Evolutionary conservation across 2,888 invertebrate species (phyloP).

Genomic region (Pomacea canaliculata): DNA sequence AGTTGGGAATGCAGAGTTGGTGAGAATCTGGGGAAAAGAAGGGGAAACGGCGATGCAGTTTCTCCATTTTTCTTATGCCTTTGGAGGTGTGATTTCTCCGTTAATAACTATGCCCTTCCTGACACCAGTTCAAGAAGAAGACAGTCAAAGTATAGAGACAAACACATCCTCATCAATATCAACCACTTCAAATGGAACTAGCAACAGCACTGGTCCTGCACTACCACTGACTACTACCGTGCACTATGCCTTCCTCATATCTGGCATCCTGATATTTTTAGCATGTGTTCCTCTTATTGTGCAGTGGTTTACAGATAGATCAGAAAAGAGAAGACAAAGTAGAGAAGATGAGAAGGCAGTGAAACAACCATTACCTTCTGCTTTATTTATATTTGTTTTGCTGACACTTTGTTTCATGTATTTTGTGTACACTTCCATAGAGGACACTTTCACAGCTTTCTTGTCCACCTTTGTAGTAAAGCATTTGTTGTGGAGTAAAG

Average conservation of each 20-base stretch:
- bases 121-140: constrained; percentile 28
- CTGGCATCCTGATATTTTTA: constrained; percentile 36
- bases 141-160: not conserved
- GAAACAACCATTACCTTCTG: constrained; percentile 25
- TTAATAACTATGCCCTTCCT: constrained; percentile 70
- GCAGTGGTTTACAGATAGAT: constrained; percentile 29
- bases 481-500: constrained; percentile 57
- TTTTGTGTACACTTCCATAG: constrained; percentile 66
- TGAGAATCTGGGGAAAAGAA: constrained; percentile 64
- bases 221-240: constrained; percentile 19
- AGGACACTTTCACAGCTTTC: constrained; percentile 67
- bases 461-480: constrained; percentile 65
- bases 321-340: constrained; percentile 17
- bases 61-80: constrained; percentile 70
- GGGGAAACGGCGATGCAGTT: constrained; percentile 70
- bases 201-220: constrained; percentile 8
- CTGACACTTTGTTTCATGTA: constrained; percentile 60
- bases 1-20: constrained; percentile 67
- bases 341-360: constrained; percentile 18
- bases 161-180: not conserved
- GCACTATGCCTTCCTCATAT: constrained; percentile 40
- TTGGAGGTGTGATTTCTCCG: constrained; percentile 71
- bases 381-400: constrained; percentile 52
- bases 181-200: not conserved
- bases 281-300: constrained; percentile 34